Base-by-base conservation (phyloP, 2,888 invertebrate species). In the Tholera decimalis region DNA sequence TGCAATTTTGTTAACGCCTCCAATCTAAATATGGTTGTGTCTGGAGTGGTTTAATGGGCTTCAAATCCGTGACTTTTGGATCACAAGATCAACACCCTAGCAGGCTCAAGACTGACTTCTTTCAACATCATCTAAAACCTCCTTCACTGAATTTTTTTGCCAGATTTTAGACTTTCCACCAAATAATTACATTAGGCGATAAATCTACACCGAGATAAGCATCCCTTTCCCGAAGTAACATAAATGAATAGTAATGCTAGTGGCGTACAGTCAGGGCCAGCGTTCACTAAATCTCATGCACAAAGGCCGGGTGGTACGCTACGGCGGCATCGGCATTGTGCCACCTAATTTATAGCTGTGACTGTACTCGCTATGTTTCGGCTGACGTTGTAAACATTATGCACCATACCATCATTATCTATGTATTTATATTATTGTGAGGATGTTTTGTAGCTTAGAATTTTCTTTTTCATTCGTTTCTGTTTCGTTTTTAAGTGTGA, bases 251-350 rank as follows among this genome's bases (percentile, higher is more conserved):
- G 80, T 75, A 80, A 80, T 80, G 80, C 64, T 73, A 73, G 73
- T 73, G 73, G 73, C 73, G 74, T 76, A 74, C 73, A 79, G 85
- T 85, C 85, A 73, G 30, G 58, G 60, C 55, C 85, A 85, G 85
- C 56, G 59, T 50, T 53, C 74, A 67, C 65, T 85, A 85, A 85
- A 85, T 85, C 85, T 79, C 53, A 18, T 8, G 54, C 55, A 85
- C 83, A 85, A 85, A 46, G 60, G 62, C 62, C 63, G 63, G 51
- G 60, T 46, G 65, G 43, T 63, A 64, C 65, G 67, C 64, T 68
- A 53, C 55, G 61, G 55, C 70, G 46, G 67, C 64, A 67, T 51
- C 55, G 61, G 55, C 70, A 49, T 72, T 72, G 76, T 80, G 76
- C 73, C 63, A 11, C 35, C 20, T 63, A 70, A 85, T 84, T 85